These are phyloP conservation scores for Macrotus californicus DNA, from an alignment of 2,113 vertebrate species.

Conservation along the genomic window DNA sequence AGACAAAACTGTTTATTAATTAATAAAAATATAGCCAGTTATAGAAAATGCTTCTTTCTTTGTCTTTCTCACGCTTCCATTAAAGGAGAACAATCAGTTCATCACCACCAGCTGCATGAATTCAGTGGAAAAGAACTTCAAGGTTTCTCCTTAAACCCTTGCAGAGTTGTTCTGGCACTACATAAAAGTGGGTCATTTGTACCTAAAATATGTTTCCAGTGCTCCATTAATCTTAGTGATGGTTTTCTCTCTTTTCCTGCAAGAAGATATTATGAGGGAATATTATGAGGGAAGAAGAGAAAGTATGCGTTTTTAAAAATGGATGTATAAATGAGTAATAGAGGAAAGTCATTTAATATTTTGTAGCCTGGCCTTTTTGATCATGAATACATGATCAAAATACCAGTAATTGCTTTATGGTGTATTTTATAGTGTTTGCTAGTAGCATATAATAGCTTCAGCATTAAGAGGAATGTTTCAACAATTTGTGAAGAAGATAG, in stretches of 20 bases:
- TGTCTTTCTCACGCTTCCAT: constrained; percentile 51
- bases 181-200: constrained; percentile 71
- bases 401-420: neutral
- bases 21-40: constrained; percentile 54
- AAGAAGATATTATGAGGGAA: neutral
- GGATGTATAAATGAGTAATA: neutral
- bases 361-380: constrained; percentile 4
- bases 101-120: constrained; percentile 43
- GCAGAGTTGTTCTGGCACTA: constrained; percentile 57
- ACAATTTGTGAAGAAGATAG: constrained; percentile 5
- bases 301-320: neutral
- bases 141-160: constrained; percentile 73
- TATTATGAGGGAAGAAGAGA: neutral
- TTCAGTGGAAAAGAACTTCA: constrained; percentile 58
- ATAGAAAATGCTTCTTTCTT: constrained; percentile 45
- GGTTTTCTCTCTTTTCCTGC: constrained; percentile 9
- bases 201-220: constrained; percentile 47
- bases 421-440: neutral
- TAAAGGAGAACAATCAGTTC: constrained; percentile 48
- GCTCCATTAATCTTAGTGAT: constrained; percentile 54
- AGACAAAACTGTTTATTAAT: constrained; percentile 45
- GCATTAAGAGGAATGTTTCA: constrained; percentile 28
- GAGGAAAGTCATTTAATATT: constrained; percentile 23
- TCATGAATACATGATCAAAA: neutral
- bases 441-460: neutral